Evolutionary conservation across 2,113 vertebrate species (phyloP).

Genomic region (Dromaius novaehollandiae): DNA sequence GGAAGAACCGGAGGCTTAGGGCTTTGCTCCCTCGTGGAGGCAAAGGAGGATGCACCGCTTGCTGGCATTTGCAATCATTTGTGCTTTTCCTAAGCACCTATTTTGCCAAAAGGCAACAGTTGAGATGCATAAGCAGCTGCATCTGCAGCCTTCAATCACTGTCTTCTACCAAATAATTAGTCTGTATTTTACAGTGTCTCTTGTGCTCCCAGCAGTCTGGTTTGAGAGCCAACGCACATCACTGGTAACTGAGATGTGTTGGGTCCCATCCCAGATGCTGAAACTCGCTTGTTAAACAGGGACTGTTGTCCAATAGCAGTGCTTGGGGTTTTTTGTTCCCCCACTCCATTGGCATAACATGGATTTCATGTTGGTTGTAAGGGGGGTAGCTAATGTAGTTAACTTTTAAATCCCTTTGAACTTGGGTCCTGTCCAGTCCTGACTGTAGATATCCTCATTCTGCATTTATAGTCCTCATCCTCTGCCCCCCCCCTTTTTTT

Average conservation of each 20-base stretch:
- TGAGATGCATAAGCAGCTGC: neutral
- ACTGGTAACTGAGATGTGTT: neutral
- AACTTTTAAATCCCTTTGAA: too few relatives aligned
- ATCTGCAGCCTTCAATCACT: neutral
- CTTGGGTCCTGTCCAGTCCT: too few relatives aligned
- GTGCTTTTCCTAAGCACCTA: neutral
- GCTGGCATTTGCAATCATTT: neutral
- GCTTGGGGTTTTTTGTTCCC: neutral
- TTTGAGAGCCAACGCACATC: neutral
- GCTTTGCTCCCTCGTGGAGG: accelerated
- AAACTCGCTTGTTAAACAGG: neutral
- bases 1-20: neutral
- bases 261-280: neutral
- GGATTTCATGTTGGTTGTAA: neutral
- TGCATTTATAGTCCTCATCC: too few relatives aligned
- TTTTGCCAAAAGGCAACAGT: constrained; percentile 13
- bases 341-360: neutral
- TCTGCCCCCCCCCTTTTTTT: too few relatives aligned
- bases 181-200: constrained; percentile 1
- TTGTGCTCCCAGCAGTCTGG: neutral
- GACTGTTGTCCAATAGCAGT: neutral
- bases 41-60: neutral
- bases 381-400: neutral
- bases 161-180: neutral
- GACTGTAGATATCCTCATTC: too few relatives aligned